These are phyloP conservation scores for Anthopleura sola DNA, from an alignment of 64 coral and sea anemone genomes.

Conservation along the genomic window DNA sequence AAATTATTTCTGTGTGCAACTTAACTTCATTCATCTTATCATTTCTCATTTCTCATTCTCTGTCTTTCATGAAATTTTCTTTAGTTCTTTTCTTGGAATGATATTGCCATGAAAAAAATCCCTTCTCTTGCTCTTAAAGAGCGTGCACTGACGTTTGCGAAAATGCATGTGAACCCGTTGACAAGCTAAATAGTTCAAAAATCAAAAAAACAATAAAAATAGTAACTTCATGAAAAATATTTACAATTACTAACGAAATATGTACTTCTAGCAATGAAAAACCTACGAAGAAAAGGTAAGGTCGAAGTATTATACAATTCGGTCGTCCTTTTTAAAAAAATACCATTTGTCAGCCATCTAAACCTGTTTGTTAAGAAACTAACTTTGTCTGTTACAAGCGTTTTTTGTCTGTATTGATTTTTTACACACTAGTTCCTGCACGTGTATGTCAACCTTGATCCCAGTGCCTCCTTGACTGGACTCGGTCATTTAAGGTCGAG, in stretches of 20 bases:
- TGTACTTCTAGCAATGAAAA: neutral
- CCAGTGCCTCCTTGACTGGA: neutral
- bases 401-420: neutral
- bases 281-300: no score
- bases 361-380: neutral
- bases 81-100: neutral
- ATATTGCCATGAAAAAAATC: neutral
- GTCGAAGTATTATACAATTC: neutral
- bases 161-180: neutral
- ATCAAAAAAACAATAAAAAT: neutral
- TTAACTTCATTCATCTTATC: neutral
- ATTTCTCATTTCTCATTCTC: neutral
- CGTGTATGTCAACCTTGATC: neutral
- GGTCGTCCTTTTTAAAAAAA: neutral
- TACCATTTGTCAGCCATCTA: neutral
- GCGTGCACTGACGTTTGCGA: no score
- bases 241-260: neutral
- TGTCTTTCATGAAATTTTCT: neutral
- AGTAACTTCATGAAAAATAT: neutral
- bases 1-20: no score
- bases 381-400: neutral
- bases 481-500: neutral
- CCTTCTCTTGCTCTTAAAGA: neutral
- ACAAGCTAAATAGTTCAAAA: neutral
- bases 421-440: neutral